Base-by-base conservation (phyloP, 2,797 vertebrate genomes). In the Loris lydekkerianus region DNA sequence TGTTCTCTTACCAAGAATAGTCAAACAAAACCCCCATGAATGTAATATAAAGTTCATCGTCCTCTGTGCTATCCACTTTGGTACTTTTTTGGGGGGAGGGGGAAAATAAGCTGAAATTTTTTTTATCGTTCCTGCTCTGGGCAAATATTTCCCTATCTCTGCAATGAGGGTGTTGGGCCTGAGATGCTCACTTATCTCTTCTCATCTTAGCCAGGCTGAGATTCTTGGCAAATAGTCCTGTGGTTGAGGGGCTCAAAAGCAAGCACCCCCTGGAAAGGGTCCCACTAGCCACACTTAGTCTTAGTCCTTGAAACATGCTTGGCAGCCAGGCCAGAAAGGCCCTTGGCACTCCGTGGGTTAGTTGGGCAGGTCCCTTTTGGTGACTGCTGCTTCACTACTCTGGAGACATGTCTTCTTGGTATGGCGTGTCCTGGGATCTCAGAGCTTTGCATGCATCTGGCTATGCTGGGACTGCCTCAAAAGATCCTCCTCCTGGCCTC, bases 21-120 rank as follows among this genome's bases (percentile, higher is more conserved):
- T 69, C 84, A 89, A 80, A 88, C 77, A 86, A 94, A 94, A 85
- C 93, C 87, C 96, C 58, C 77, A 43, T 61, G 87, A 95, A 94
- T 69, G 75, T 86, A 84, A 93, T 40, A 84, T 3, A 90, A 53
- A 49, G 81, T 96, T 96, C 87, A 97, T 92, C 93, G 81, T 95
- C 94, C 94, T 87, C 87, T 90, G n/a, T 76, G 70, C 73, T 87
- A 72, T 63, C 72, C 84, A 90, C 46, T 21, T n/a, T 2, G 1
- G 67, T 72, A 34, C 65, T 90, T 49, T 34, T 73, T 86, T 89
- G 90, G 73, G 40, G 85, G 89, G 93, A 89, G 73, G 46, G 82
- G 92, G 49, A 92, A 83, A 90, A 86, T 65, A 92, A 80, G 53
- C 56, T 49, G 29, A 25, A 7, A 34, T 87, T 65, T 73, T 61